Evolutionary conservation across 2,797 vertebrate species (phyloP).

Genomic region (Ataeniobius toweri): DNA sequence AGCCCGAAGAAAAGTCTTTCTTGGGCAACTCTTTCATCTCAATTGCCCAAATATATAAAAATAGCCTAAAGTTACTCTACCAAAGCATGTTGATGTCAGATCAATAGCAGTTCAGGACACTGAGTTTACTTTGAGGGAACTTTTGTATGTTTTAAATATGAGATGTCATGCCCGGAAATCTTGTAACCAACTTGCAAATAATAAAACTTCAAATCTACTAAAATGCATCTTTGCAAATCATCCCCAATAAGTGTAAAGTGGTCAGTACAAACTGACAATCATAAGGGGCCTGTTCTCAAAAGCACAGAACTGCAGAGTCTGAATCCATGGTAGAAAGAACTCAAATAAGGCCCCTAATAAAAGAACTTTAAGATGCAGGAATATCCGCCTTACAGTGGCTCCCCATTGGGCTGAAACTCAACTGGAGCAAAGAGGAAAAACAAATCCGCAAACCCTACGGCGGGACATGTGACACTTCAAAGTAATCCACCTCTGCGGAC

Average conservation of each 20-base stretch:
- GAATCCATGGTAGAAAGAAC: conserved; percentile 60
- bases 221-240: conserved; percentile 16
- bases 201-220: conserved; percentile 33
- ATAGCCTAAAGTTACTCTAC: too few species aligned
- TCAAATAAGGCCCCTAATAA: conserved; percentile 51
- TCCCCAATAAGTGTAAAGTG: conserved; percentile 15
- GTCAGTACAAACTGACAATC: conserved; percentile 40
- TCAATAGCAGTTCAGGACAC: too few species aligned
- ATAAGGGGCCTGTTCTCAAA: conserved; percentile 47
- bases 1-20: not conserved
- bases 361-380: conserved; percentile 74
- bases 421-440: conserved; percentile 71
- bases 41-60: not conserved
- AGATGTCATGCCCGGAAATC: not conserved
- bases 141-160: not conserved
- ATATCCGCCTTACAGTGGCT: conserved; percentile 64
- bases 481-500: conserved; percentile 51
- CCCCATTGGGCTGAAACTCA: conserved; percentile 70
- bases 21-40: not conserved
- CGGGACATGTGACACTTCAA: conserved; percentile 74
- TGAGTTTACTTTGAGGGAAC: not conserved
- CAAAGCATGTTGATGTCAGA: too few species aligned
- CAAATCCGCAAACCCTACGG: conserved; percentile 69
- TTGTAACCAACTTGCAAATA: conserved; percentile 32
- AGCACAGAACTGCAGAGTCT: conserved; percentile 36